phyloP scores from a whole-genome alignment of 1,140 invertebrate genomes.

The Dolichoris vasculosae region DNA sequence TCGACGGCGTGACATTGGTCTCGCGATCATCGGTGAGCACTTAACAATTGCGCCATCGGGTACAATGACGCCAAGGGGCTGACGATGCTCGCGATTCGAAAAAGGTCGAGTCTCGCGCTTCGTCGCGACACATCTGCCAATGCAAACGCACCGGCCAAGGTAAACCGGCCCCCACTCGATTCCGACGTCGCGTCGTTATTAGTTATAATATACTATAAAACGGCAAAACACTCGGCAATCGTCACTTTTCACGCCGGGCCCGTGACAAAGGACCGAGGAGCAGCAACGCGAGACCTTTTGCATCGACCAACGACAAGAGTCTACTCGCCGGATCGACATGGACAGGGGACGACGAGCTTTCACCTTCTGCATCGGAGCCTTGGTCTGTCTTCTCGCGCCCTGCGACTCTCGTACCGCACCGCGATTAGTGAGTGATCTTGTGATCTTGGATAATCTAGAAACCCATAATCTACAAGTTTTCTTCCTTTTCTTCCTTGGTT shows the following conservation, averaged over 20 bases:
- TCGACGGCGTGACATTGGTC: slow-evolving; percentile 65
- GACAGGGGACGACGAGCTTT: background rate
- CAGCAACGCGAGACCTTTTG: slow-evolving; percentile 23
- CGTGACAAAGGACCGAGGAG: slow-evolving; percentile 24
- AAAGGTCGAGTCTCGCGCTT: slow-evolving; percentile 66
- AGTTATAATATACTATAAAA: slow-evolving; percentile 76
- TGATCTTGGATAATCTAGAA: too few species aligned
- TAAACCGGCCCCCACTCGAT: slow-evolving; percentile 58
- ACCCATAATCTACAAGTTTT: too few species aligned
- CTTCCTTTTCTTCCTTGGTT: background rate
- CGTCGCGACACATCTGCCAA: slow-evolving; percentile 71
- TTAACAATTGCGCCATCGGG: slow-evolving; percentile 29
- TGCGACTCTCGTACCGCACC: background rate
- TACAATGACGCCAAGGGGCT: slow-evolving; percentile 45
- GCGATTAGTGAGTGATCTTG: slow-evolving; percentile 31
- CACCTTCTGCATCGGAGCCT: background rate
- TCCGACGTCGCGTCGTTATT: slow-evolving; percentile 60
- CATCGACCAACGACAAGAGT: too few species aligned
- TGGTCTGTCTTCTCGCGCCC: background rate
- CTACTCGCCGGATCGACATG: background rate
- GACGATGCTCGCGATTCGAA: slow-evolving; percentile 52
- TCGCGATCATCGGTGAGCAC: slow-evolving; percentile 50
- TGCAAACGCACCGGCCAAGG: slow-evolving; percentile 74
- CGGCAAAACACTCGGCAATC: slow-evolving; percentile 68
- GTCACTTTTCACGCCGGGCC: slow-evolving; percentile 51